phyloP scores from a whole-genome alignment of 2,797 vertebrate genomes.

The Aeoliscus strigatus region DNA sequence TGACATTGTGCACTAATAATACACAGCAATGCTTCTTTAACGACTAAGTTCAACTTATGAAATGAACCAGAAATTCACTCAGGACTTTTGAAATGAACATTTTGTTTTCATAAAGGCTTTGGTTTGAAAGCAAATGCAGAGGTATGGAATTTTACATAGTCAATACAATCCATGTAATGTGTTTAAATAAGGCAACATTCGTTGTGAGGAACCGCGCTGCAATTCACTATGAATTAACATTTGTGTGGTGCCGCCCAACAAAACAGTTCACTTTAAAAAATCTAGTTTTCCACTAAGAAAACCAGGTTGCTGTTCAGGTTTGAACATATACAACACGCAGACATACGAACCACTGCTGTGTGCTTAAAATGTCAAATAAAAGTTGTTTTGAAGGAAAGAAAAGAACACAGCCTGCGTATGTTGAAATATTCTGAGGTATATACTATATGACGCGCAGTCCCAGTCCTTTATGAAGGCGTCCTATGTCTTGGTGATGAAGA shows the following conservation, averaged over 20 bases:
- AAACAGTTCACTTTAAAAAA: constrained; percentile 45
- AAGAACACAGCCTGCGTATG: constrained; percentile 60
- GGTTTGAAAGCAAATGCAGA: constrained; percentile 49
- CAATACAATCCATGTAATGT: constrained; percentile 45
- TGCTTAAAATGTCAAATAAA: constrained; percentile 52
- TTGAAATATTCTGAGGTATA: constrained; percentile 74
- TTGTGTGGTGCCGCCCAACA: constrained; percentile 40
- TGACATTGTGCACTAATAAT: neutral
- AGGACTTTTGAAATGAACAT: constrained; percentile 27
- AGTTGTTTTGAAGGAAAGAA: constrained; percentile 31
- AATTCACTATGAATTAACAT: constrained; percentile 70
- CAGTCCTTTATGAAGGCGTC: constrained; percentile 42
- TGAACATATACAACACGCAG: constrained; percentile 42
- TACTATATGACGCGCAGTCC: constrained; percentile 61
- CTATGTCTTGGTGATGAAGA: constrained; percentile 36
- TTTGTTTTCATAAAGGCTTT: constrained; percentile 45
- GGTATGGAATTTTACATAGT: constrained; percentile 36
- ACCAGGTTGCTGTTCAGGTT: constrained; percentile 45
- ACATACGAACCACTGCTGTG: constrained; percentile 52
- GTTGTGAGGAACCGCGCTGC: constrained; percentile 49
- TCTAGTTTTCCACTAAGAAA: constrained; percentile 56
- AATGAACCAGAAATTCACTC: constrained; percentile 17
- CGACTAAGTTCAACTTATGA: too few relatives aligned
- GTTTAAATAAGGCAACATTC: constrained; percentile 67
- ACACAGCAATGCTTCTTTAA: too few relatives aligned